Conservation (phyloP, 92 coral and sea anemone genomes). For the Palythoa grandiflora region DNA sequence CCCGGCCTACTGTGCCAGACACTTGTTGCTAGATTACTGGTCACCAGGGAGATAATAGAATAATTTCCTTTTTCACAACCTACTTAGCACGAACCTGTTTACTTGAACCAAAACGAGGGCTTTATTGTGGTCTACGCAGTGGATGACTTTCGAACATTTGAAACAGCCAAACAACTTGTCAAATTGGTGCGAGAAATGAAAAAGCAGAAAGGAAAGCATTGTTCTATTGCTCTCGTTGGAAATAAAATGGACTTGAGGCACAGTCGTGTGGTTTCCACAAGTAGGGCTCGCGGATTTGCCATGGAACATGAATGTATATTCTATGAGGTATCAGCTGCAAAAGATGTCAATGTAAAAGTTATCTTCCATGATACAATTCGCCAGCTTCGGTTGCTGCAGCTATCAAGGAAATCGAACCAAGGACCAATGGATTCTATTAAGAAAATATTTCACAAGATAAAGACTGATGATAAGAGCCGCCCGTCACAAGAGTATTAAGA, state of each 20-base stretch:
- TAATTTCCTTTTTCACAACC: conserved; percentile 9
- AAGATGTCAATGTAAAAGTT: conserved; percentile 74
- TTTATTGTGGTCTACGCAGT: conserved; percentile 88
- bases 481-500: background rate
- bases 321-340: conserved; percentile 86
- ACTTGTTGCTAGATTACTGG: too few species aligned
- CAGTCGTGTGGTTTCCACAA: conserved; percentile 72
- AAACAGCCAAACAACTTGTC: conserved; percentile 87
- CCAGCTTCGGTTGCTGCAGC: conserved; percentile 70
- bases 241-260: conserved; percentile 87
- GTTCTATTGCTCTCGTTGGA: conserved; percentile 83
- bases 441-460: conserved; percentile 71
- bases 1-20: too few species aligned
- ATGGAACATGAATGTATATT: conserved; percentile 82
- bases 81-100: conserved; percentile 85
- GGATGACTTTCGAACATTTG: conserved; percentile 80
- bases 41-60: too few species aligned
- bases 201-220: conserved; percentile 76
- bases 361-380: conserved; percentile 85
- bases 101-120: conserved; percentile 87
- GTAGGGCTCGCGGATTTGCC: conserved; percentile 82
- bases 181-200: conserved; percentile 87
- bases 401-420: conserved; percentile 71
- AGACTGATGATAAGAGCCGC: conserved; percentile 8
- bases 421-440: conserved; percentile 82